Evolutionary conservation across 2,888 invertebrate species (phyloP), one percentile per base, ranked within the genome.

Genomic region (Hemicrepidius hirtus): DNA sequence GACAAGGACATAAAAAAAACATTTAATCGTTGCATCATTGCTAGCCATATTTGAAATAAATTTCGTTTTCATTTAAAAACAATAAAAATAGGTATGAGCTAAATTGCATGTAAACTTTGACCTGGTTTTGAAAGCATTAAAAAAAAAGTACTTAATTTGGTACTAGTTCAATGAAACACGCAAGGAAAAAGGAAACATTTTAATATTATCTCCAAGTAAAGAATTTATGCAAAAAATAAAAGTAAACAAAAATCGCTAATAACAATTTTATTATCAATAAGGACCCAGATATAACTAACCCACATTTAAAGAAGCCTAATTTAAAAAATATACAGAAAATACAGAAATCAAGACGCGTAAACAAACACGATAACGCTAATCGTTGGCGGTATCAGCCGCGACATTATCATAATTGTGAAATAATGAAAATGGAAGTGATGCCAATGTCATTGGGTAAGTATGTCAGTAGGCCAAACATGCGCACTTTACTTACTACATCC

Each of bases 401-500:
- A 28, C 21, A 67, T 67, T 67, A 66, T 68, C 55, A 69, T 68
- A 57, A 79, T 85, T 84, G 84, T 84, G 83, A 86, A 85, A 69
- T 62, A 75, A 78, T 87, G 85, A 75, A 77, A 75, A 76, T 73
- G 75, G 78, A 78, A 78, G 79, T 76, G 81, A 70, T 82, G 81
- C 82, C 82, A 82, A 80, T 82, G 82, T 81, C 81, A 83, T 81
- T 85, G 81, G 84, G 83, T 82, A 74, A 82, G 79, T 83, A 76
- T 81, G 82, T 82, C 83, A 81, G 79, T 77, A 84, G 91, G 91
- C 89, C 90, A 91, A 87, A 89, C 86, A 87, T 75, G 75, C 75
- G 75, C 75, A 66, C 21, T 37, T 60, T 66, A 40, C 41, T 35
- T 32, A 44, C 28, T 32, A 40, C 21, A 55, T 46, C 49, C 40